A percentile compares a stretch with the other conserved stretches of the same genome.
Evolutionary conservation across 37 sponge, comb jelly and placozoan genomes (phyloP).

Genomic region (Agelas oroides): DNA sequence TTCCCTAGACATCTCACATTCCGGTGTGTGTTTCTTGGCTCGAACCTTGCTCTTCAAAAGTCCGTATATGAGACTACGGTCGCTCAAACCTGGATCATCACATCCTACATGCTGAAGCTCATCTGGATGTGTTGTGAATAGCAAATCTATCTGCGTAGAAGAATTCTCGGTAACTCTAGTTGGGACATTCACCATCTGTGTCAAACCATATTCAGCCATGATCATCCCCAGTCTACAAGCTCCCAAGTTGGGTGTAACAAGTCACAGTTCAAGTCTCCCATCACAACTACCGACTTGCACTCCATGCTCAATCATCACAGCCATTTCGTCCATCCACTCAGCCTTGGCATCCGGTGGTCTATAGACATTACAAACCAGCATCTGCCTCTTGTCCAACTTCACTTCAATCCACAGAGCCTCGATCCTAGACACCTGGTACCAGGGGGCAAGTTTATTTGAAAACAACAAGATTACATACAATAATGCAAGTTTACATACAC

Average conservation of each 20-base stretch:
- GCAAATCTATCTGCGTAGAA: constrained; percentile 22
- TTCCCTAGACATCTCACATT: constrained; percentile 1
- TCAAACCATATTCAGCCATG: constrained; percentile 19
- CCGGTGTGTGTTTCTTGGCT: not conserved
- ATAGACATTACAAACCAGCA: constrained; percentile 15
- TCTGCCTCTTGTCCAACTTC: not conserved
- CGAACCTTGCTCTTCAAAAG: not conserved
- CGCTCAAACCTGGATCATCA: constrained; percentile 21
- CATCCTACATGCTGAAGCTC: not conserved
- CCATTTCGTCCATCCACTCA: constrained; percentile 17
- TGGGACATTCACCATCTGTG: not conserved
- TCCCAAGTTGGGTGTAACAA: not conserved
- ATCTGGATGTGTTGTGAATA: constrained; percentile 9
- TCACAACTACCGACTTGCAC: constrained; percentile 7
- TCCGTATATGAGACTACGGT: constrained; percentile 23
- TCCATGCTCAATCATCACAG: not conserved
- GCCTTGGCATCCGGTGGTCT: constrained; percentile 25
- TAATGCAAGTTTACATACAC: too few relatives aligned
- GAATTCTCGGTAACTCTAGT: constrained; percentile 28
- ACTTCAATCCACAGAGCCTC: constrained; percentile 40
- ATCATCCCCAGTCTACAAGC: not conserved
- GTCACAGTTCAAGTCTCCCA: constrained; percentile 43
- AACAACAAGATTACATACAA: too few relatives aligned
- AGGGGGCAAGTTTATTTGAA: too few relatives aligned
- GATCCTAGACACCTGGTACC: too few relatives aligned